Evolutionary conservation across 2,888 invertebrate genomes (phyloP), one percentile per base, ranked within the genome.

Genomic region (Drosophila fulvimacula): DNA sequence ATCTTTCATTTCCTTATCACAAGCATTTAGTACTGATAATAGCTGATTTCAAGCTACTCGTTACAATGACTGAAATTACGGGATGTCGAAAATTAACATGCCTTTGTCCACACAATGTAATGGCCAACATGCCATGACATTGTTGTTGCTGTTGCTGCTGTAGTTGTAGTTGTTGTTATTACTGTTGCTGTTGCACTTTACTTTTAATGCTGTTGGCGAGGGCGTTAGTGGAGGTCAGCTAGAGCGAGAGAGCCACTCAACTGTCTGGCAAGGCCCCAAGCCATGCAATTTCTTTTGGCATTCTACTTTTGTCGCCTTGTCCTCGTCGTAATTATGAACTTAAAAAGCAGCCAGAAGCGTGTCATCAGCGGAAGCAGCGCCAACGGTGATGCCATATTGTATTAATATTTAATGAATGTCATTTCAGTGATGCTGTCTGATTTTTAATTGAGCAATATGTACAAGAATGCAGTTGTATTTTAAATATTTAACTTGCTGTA

Each of bases 381-480:
- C 73, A 48, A 46, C 30, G 39, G 41, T 52, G 30, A 51, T 64
- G 73, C 36, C 73, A 66, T 65, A 58, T 69, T 77, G 70, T 67
- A 53, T 73, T 78, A 75, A 81, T 81, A 66, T 82, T 81, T 80
- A 74, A 82, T 81, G 81, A 66, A 64, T 59, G 52, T 53, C 66
- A 58, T 55, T 51, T 39, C 46, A 65, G 63, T 34, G 51, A 60
- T 65, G 55, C 66, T 49, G 59, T 66, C 66, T 17, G 68, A 69
- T 67, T 77, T 81, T 82, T 68, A 75, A 75, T 81, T 77, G 58
- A 64, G 55, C 60, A 58, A 63, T 69, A 74, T 63, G 56, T 62
- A 41, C 52, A 71, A 62, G 17, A 13, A 27, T 56, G 41, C 49
- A 52, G 21, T 38, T 61, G 64, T 55, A 61, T 49, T 55, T 60